Conservation (phyloP, 2,797 vertebrate species). For the Rhinoraja longicauda region DNA sequence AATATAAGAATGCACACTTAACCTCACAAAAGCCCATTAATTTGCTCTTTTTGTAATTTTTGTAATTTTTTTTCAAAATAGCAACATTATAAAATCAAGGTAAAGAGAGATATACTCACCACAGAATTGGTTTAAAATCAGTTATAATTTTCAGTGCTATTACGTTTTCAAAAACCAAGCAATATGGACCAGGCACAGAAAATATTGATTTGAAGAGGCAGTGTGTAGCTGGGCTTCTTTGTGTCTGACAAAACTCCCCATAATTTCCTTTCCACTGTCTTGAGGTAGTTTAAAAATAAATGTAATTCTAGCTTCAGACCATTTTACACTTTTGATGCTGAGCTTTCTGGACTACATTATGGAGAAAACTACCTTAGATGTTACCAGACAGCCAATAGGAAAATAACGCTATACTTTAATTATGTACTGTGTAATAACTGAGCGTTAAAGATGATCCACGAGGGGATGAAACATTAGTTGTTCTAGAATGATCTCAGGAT, state of each 20-base stretch:
- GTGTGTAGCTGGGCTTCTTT: slow-evolving; percentile 64
- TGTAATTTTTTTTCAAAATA: slow-evolving; percentile 43
- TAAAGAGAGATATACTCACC: slow-evolving; percentile 73
- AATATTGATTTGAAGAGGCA: slow-evolving; percentile 59
- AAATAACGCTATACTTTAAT: neutral
- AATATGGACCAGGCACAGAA: slow-evolving; percentile 62
- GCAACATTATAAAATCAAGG: slow-evolving; percentile 55
- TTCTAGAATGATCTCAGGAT: slow-evolving; percentile 59
- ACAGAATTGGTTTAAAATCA: slow-evolving; percentile 63
- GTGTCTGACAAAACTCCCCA: slow-evolving; percentile 46
- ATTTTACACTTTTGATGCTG: slow-evolving; percentile 48
- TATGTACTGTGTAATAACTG: slow-evolving; percentile 14
- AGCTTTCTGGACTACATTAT: slow-evolving; percentile 44
- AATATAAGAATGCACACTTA: slow-evolving; percentile 68
- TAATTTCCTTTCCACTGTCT: slow-evolving; percentile 57
- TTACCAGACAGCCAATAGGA: slow-evolving; percentile 31
- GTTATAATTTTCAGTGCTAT: slow-evolving; percentile 46
- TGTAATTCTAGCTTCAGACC: slow-evolving; percentile 55
- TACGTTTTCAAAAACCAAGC: slow-evolving; percentile 54
- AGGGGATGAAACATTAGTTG: slow-evolving; percentile 50
- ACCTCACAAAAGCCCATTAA: slow-evolving; percentile 75
- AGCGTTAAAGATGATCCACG: slow-evolving; percentile 38
- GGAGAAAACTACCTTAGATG: slow-evolving; percentile 59
- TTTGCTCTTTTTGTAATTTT: slow-evolving; percentile 59
- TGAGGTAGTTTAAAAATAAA: slow-evolving; percentile 65